These are phyloP conservation scores for Engystomops pustulosus DNA, from an alignment of 2,113 vertebrate genomes.

Conservation along the genomic window DNA sequence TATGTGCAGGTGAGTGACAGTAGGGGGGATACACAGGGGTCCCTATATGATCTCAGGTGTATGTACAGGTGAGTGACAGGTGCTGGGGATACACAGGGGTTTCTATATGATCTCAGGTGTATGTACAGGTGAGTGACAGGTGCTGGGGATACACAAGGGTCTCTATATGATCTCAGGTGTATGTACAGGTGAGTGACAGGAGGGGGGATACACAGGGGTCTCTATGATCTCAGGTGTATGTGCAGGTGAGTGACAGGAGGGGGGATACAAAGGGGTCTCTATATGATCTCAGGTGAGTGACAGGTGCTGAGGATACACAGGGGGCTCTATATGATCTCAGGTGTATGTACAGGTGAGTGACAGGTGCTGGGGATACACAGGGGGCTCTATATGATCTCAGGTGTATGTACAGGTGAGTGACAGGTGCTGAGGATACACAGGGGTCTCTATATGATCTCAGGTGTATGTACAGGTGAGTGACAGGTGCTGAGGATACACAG, in stretches of 20 bases:
- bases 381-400: background rate
- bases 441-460: slow-evolving; percentile 14
- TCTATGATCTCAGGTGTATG: background rate
- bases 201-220: background rate
- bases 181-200: background rate
- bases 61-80: background rate
- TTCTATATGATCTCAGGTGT: background rate
- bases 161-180: background rate
- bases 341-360: background rate
- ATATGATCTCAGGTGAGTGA: background rate
- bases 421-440: background rate
- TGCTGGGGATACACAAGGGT: background rate
- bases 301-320: background rate
- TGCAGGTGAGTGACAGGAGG: background rate
- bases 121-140: background rate
- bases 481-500: background rate
- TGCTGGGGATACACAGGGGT: background rate
- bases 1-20: slow-evolving; percentile 45
- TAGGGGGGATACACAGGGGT: slow-evolving; percentile 19
- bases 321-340: background rate
- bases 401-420: background rate
- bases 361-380: background rate
- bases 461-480: background rate
- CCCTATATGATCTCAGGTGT: background rate
- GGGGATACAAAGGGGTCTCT: background rate